Evolutionary conservation across 2,797 vertebrate species (phyloP).

Genomic region (Anguilla pacifica): DNA sequence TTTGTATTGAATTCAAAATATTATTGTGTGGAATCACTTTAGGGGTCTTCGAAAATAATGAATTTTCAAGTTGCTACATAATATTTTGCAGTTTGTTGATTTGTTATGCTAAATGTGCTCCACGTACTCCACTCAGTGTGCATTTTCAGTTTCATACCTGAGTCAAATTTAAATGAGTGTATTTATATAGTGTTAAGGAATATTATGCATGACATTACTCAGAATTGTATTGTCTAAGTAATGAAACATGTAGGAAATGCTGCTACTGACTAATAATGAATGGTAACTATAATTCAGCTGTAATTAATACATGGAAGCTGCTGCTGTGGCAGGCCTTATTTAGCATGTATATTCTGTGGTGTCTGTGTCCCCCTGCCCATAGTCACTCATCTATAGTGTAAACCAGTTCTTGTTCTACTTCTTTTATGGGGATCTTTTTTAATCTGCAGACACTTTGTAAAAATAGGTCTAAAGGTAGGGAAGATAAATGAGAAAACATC

Average conservation of each 20-base stretch:
- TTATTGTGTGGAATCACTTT: neutral
- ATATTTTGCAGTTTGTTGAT: neutral
- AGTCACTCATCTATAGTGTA: constrained; percentile 5
- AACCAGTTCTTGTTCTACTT: constrained; percentile 55
- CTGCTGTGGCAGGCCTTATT: neutral
- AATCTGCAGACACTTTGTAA: constrained; percentile 38
- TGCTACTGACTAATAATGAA: neutral
- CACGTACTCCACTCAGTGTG: neutral
- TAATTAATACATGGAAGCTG: neutral
- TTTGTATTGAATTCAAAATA: neutral
- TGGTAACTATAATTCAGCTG: neutral
- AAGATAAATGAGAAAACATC: constrained; percentile 48
- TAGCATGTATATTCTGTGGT: neutral
- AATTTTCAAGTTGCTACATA: neutral
- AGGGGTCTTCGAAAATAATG: neutral
- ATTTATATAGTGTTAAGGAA: neutral
- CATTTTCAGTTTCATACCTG: neutral
- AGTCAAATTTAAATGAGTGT: neutral
- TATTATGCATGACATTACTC: neutral
- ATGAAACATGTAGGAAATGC: neutral
- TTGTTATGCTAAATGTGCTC: neutral
- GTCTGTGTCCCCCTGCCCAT: neutral
- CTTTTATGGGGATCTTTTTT: constrained; percentile 43
- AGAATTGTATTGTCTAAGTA: neutral
- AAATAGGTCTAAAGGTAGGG: constrained; percentile 48